Base-by-base conservation (phyloP, 2,113 vertebrate species). In the Craseonycteris thonglongyai region DNA sequence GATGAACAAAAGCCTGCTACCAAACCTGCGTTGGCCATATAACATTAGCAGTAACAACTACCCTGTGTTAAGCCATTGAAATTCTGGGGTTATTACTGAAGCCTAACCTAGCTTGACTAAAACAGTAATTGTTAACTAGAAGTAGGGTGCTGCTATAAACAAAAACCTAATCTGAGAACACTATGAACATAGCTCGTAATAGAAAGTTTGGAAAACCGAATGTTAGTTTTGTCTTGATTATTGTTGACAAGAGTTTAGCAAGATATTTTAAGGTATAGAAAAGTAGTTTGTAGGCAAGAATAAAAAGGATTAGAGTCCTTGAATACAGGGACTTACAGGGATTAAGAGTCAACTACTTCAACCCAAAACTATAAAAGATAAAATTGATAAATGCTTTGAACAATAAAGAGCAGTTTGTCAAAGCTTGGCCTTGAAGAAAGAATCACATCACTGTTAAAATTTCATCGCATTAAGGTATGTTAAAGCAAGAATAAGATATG, bases 401-500 rank as follows among this genome's bases (percentile, higher is more conserved):
- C 26, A 56, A 82, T 11, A 65, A 91, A 89, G 54, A 90, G 4
- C 49, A 83, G 75, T 68, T 78, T n/a, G n/a, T n/a, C n/a, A 93
- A 90, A 95, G 88, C 8, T 47, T 3, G 9, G 12, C 12, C 69
- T 92, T 21, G 16, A 26, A 88, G 16, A 24, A 80, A 84, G 33
- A 81, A 75, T 85, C 38, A 87, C 82, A 66, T 42, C 59, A 82
- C 9, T 82, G 79, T 47, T 92, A 82, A 92, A 82, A 79, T 69
- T 78, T 80, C 68, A 74, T 14, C 82, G 13, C 26, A 65, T 51
- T 85, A 66, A 85, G 40, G 47, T 94, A 63, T 56, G 14, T 91
- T 78, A 96, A 95, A 93, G 33, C 66, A 80, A 71, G 72, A n/a
- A n/a, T 85, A 66, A 85, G 40, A 54, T 94, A 65, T 58, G 15